Conservation (phyloP, 2,113 vertebrate species). For the Megaceryle torquata region DNA sequence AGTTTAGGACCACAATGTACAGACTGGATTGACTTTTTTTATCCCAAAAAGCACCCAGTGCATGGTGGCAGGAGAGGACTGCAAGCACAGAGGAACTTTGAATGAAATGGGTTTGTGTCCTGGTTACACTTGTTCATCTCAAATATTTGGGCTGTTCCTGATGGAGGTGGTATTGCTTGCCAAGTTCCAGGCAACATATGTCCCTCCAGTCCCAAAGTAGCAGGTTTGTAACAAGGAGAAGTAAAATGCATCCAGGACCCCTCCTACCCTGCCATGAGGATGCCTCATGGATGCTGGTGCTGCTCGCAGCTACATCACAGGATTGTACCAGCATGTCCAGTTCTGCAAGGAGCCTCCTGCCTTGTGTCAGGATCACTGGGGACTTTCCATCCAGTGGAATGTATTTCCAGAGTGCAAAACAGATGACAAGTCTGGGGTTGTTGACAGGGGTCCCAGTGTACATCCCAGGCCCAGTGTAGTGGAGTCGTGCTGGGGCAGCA, state of each 20-base stretch:
- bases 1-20: not conserved
- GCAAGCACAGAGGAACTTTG: not conserved
- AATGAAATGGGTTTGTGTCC: not conserved
- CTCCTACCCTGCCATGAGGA: not conserved
- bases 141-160: not conserved
- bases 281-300: not conserved
- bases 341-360: not conserved
- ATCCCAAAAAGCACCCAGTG: not conserved
- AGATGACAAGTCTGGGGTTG: not conserved
- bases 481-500: not conserved
- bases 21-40: not conserved
- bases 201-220: not conserved
- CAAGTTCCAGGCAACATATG: not conserved
- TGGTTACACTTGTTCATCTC: not conserved
- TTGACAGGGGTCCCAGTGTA: not conserved
- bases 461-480: not conserved
- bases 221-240: not conserved
- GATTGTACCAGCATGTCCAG: not conserved
- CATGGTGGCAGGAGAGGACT: not conserved
- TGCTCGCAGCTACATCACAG: rapidly evolving
- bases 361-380: rapidly evolving
- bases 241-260: not conserved
- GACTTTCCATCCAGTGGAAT: not conserved
- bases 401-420: not conserved
- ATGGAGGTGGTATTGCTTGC: not conserved